Base-by-base conservation (phyloP, 2,797 vertebrate genomes). In the Karalla daura region DNA sequence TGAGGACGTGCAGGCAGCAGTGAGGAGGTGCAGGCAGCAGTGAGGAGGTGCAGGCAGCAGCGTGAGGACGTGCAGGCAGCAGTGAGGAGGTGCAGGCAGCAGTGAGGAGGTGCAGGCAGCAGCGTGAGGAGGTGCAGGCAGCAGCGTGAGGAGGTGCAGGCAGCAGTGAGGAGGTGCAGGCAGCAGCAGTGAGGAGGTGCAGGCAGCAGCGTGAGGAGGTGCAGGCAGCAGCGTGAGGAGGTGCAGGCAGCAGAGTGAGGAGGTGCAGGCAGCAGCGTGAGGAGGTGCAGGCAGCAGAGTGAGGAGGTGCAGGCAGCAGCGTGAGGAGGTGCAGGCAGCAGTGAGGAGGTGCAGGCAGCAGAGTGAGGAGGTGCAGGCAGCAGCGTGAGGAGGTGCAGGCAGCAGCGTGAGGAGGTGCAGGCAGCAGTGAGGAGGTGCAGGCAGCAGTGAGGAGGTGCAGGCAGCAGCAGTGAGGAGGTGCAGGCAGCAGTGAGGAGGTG, bases 1-100 rank as follows among this genome's bases (percentile, higher is more conserved):
- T 74, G 40, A 80, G 69, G 75, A 79, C 46, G 54, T 64, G 60
- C n/a, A n/a, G n/a, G n/a, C n/a, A n/a, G n/a, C n/a, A n/a, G n/a
- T n/a, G n/a, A n/a, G n/a, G n/a, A n/a, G n/a, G n/a, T n/a, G n/a
- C n/a, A n/a, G n/a, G n/a, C n/a, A n/a, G n/a, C n/a, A 74, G 65
- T 60, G 7, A 30, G n/a, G n/a, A n/a, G n/a, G 47, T 59, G 50
- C 59, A 70, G 44, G 59, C 46, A 63, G 64, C 25, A 17, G 45
- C 28, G 51, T 74, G 40, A 80, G 69, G 75, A 79, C 46, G 54
- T 64, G 60, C n/a, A n/a, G n/a, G n/a, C n/a, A n/a, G n/a, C n/a
- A 74, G 65, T 60, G 7, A 30, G n/a, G n/a, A n/a, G n/a, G 47
- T 59, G 50, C 59, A 70, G 44, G 59, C 46, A 63, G 64, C 25